Evolutionary conservation across 2,113 vertebrate species (phyloP), one percentile per base, ranked within the genome.

Genomic region (Pipra filicauda): DNA sequence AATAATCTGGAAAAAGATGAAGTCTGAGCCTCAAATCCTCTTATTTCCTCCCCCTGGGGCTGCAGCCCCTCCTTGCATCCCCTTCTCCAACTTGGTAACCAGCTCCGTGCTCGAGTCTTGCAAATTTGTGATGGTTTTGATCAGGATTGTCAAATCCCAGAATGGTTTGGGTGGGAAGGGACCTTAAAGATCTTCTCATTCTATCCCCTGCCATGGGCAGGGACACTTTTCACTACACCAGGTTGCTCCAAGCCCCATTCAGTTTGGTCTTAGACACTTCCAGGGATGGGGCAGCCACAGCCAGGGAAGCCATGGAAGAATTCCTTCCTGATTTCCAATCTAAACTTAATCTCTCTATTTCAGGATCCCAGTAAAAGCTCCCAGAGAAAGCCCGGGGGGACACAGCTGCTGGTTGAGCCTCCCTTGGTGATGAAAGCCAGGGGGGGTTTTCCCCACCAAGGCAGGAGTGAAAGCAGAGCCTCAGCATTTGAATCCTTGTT

Each of bases 201-300:
- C 11, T 39, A 30, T 5, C 28, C 62, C 15, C 33, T 59, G 19
- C 52, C 24, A 13, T 15, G 46, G 37, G 20, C 28, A 52, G 28
- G 5, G 30, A 41, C 39, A 61, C 16, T 5, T 83, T 0, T n/a
- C 39, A 26, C 16, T 3, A 0, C 8, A 23, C 46, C 62, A 61
- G 62, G 33, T 0, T 46, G 70, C 24, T 54, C 54, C 44, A 5
- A 49, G 8, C 16, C 41, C 20, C 1, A 0, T 19, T 33, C 49
- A 58, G 0, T 22, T 7, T 52, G 69, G 44, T 12, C 46, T 48
- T 26, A 46, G 24, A 0, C 39, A 31, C 30, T 35, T 0, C n/a
- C 71, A 61, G 62, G 62, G 54, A 61, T 82, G 62, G 62, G 7
- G 28, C 87, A 82, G 70, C 46, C 54, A 2, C 62, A 82, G 70